Evolutionary conservation across 2,797 vertebrate genomes (phyloP), one percentile per base, ranked within the genome.

Genomic region (Sebastes hubbsi): DNA sequence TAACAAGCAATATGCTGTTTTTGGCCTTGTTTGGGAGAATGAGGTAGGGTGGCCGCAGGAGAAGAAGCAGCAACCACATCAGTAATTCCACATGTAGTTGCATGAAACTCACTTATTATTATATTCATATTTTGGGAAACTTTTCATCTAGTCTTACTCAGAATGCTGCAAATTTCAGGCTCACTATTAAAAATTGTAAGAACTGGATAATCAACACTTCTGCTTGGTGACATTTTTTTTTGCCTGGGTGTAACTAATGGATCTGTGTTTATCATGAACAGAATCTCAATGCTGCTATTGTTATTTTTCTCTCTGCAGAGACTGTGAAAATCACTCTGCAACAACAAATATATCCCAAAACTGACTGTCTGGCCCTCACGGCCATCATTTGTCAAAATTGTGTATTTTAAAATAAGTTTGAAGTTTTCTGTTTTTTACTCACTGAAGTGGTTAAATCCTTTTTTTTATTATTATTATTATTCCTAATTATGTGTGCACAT

Each of bases 141-240:
- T n/a, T 68, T 70, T 34, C 32, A 60, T 76, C 64, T 70, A 80
- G 89, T 86, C 83, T 91, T 84, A 90, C 63, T 83, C 74, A 30
- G 38, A 84, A 61, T 8, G 25, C 8, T 75, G 30, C 38, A 54
- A 52, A 38, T 11, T 61, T 80, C 24, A 71, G 24, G 38, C 16
- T 34, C 34, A 6, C 36, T 60, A 32, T 54, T 24, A 3, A 8
- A 11, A 22, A 27, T 25, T 32, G 66, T 55, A 62, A 34, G 24
- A 77, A 14, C 46, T 18, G 55, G 11, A 49, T 34, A 69, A 60
- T 61, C 25, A 18, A 70, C 22, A 29, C 71, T 12, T 84, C 36
- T 74, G 66, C 27, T 20, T 24, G 62, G 5, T 14, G 55, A 75
- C 32, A 34, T 42, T 42, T 42, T 60, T 63, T 64, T 78, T 77